Conservation (phyloP, 1,140 invertebrate genomes). For the Papilio dardanus region DNA sequence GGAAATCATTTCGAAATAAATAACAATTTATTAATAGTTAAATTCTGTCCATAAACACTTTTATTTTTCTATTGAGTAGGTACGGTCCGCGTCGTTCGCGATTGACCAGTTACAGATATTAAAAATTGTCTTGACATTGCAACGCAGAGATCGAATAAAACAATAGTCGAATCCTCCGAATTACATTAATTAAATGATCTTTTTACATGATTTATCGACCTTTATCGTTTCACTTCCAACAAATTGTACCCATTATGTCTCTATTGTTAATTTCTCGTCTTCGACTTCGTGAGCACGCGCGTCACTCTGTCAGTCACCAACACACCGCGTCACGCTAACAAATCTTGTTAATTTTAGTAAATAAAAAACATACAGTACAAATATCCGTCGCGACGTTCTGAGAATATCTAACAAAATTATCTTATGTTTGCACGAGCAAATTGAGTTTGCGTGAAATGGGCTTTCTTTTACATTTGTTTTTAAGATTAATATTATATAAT, state of each 20-base stretch:
- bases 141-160: too few species aligned
- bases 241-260: too few species aligned
- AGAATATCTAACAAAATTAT: neutral
- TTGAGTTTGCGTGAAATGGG: neutral
- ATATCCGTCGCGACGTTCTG: neutral
- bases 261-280: neutral
- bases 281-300: neutral
- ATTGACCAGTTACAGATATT: neutral
- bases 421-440: neutral
- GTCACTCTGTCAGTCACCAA: neutral
- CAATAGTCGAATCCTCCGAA: too few species aligned
- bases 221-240: too few species aligned
- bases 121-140: neutral
- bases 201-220: too few species aligned
- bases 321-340: neutral
- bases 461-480: conserved; percentile 5
- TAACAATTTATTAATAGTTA: too few species aligned
- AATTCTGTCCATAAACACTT: too few species aligned
- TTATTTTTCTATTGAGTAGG: neutral
- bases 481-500: neutral
- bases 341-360: neutral
- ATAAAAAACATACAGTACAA: neutral
- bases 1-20: too few species aligned
- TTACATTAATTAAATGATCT: too few species aligned
- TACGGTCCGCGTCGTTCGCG: neutral